Conservation (phyloP, 2,113 vertebrate species). For the Vireo altiloquus region DNA sequence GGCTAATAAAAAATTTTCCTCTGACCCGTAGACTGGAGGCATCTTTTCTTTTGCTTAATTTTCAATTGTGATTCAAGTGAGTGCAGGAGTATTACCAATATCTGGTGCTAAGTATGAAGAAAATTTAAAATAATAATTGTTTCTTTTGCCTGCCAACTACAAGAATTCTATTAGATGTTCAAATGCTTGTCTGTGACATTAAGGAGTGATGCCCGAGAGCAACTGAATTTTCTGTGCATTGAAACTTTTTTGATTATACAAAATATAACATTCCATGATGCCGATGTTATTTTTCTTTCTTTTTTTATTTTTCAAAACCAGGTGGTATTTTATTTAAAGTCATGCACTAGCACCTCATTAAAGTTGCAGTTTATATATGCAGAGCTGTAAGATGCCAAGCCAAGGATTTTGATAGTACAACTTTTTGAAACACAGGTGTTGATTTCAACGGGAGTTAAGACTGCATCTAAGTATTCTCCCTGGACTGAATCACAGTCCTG, state of each 20-base stretch:
- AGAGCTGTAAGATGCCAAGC: background rate
- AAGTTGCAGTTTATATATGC: background rate
- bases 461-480: background rate
- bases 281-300: background rate
- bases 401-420: background rate
- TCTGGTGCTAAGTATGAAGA: background rate
- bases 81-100: background rate
- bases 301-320: background rate
- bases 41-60: background rate
- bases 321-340: background rate
- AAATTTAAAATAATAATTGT: background rate
- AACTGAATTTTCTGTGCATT: background rate
- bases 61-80: background rate
- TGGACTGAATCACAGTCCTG: background rate
- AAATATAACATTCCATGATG: background rate
- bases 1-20: background rate
- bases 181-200: background rate
- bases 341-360: background rate
- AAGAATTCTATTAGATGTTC: background rate
- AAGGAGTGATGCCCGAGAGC: background rate
- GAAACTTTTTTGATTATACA: background rate
- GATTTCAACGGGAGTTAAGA: background rate
- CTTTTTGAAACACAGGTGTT: background rate
- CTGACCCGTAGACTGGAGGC: background rate
- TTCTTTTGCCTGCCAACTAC: background rate